phyloP scores from a whole-genome alignment of 2,888 invertebrate species.

The Cryptosula pallasiana region DNA sequence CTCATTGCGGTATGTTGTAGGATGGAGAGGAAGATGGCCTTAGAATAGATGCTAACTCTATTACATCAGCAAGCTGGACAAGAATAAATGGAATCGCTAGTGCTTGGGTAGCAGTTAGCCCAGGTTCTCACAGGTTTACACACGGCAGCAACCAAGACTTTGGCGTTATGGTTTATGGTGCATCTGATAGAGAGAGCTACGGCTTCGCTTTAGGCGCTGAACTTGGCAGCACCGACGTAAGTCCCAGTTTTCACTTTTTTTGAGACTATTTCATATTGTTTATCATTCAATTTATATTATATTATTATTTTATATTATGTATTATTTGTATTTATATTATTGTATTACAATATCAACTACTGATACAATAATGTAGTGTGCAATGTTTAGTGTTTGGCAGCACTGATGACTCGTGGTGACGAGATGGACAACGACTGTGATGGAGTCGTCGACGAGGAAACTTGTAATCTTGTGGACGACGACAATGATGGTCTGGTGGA shows the following conservation, averaged over 20 bases:
- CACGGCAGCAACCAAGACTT: neutral
- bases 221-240: neutral
- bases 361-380: no score
- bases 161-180: slow-evolving; percentile 7
- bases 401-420: neutral
- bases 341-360: no score
- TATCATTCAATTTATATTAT: no score
- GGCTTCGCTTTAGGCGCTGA: slow-evolving; percentile 18
- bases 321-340: no score
- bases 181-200: slow-evolving; percentile 22
- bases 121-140: neutral
- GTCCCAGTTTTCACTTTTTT: neutral
- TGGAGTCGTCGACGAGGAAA: neutral
- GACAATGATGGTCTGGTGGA: neutral
- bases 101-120: neutral
- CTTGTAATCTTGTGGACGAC: slow-evolving; percentile 5
- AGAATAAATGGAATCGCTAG: neutral
- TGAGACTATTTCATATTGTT: no score
- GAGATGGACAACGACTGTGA: slow-evolving; percentile 11
- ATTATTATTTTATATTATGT: no score
- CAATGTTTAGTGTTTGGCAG: neutral
- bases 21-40: neutral
- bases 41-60: neutral
- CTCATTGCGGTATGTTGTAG: no score
- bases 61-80: neutral